Evolutionary conservation across 2,113 vertebrate genomes (phyloP), one percentile per base, ranked within the genome.

Genomic region (Crotalus tigris): DNA sequence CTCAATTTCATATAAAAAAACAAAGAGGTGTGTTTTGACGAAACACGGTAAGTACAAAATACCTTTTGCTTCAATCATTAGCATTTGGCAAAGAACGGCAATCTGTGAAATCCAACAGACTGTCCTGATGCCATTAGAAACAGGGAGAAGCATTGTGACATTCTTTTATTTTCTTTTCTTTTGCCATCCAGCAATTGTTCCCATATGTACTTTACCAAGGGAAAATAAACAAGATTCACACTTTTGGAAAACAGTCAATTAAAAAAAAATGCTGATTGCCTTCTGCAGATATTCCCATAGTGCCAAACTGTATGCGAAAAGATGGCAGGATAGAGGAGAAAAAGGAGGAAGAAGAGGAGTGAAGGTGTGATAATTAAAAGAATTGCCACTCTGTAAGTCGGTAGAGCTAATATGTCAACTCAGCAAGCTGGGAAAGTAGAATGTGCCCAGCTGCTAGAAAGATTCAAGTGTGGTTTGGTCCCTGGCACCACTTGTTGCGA

Each of bases 281-380:
- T 96, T 96, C 95, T 96, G 95, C 2, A 91, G 97, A 96, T 96
- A 97, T 95, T 96, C 95, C 94, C 95, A 89, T 88, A 93, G 90
- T 96, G 97, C 97, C 97, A 97, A 96, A 96, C 95, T 95, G 94
- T 96, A 95, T 95, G 96, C 96, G 95, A 92, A 93, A 94, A 97
- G 91, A 91, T 94, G 96, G 96, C 17, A 61, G 96, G 46, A 12
- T 58, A 61, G 13, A 55, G 53, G 55, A 29, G 57, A 46, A 58
- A 10, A 54, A 95, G 95, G 94, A 93, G 95, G 95, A 96, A 95
- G 61, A 75, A 61, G 61, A 75, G 87, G 92, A 95, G 89, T 93
- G 97, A 97, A 98, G 97, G 96, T 97, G 96, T 96, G 97, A 97
- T 97, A 97, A 98, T 94, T 97, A 97, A 97, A 97, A 97, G 97